Evolutionary conservation across 2,797 vertebrate species (phyloP), one percentile per base, ranked within the genome.

Genomic region (Diplodus sargus): DNA sequence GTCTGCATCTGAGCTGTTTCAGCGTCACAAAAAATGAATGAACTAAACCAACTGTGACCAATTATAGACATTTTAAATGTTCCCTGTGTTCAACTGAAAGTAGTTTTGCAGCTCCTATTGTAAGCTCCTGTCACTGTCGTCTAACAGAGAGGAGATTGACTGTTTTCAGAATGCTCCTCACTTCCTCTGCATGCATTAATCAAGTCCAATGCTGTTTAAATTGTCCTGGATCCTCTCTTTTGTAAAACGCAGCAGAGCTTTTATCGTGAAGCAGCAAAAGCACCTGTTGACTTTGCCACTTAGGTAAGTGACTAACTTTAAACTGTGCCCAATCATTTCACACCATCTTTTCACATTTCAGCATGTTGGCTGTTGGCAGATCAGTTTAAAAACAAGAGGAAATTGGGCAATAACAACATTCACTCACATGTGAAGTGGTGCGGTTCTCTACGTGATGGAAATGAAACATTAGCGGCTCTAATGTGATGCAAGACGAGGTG

Each of bases 21-120:
- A 73, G 61, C 65, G 56, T 64, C 74, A 47, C 25, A 20, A 49
- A 70, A 79, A 75, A 70, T 72, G 54, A 22, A 51, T 75, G 52
- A 16, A 9, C 56, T 70, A 30, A 74, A 67, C 49, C 30, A 34
- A 68, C 63, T 69, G 39, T 4, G 43, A 45, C 14, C 12, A 13
- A 4, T 13, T 11, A 45, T 45, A 45, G 43, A 45, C 58, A 60
- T 74, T 84, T 79, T 39, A 54, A 74, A 74, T 63, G 47, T 48
- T 56, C 73, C 49, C 65, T 48, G 13, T 58, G 61, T 70, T 79
- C 60, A 66, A 49, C 57, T 66, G 23, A 11, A 65, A 78, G 59
- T 42, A 23, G 54, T 70, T 75, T 6, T 63, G 14, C n/a, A 23
- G 15, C 53, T 53, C 39, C 20, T 6, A 0, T 43, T 25, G 20